Base-by-base conservation (phyloP, 2,888 invertebrate species). In the Eucriotettix oculatus region DNA sequence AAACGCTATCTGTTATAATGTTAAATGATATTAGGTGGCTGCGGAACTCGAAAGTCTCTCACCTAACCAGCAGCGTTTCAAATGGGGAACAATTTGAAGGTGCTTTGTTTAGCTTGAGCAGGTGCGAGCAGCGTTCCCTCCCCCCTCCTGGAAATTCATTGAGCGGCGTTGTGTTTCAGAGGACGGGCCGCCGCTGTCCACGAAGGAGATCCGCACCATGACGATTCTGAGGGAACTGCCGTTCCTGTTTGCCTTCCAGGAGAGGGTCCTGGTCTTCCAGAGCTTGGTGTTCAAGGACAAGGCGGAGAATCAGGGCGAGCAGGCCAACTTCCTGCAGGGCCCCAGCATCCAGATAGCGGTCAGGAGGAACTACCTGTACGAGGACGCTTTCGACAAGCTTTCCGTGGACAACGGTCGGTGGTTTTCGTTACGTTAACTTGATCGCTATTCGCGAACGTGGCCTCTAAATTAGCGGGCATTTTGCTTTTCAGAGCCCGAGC, bases 321-420 rank as follows among this genome's bases (percentile, higher is more conserved):
- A 84, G 65, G 78, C 84, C 14, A 83, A 85, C 63, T 87, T 89
- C 69, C 78, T 86, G 66, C 84, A 84, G 66, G 89, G 89, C 0
- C 87, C 88, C 0, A 79, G 82, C 53, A 86, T 89, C 65, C 80
- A 82, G 66, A 80, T 93, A 44, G 84, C 85, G 42, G 87, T 93
- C 10, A 76, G 94, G 61, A 79, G 99, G 60, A 87, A 90, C 65
- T 93, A 94, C 75, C 79, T 99, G n/a, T 99, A 99, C 72, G 98
- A 98, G 75, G 99, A 99, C 74, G 93, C 98, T 0, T 97, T 93
- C 71, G 94, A 95, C 58, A 93, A 93, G 73, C 78, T 98, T 9
- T 89, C 94, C 1, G 82, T 83, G 2, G 90, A 90, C 68, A 95
- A 94, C 76, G 91, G 91, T 91, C 74, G 72, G 74, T 65, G 42